Percentiles rank a stretch among this genome's conserved stretches.
Conservation (phyloP, 2,113 vertebrate genomes). For the Lepisosteus oculatus region DNA sequence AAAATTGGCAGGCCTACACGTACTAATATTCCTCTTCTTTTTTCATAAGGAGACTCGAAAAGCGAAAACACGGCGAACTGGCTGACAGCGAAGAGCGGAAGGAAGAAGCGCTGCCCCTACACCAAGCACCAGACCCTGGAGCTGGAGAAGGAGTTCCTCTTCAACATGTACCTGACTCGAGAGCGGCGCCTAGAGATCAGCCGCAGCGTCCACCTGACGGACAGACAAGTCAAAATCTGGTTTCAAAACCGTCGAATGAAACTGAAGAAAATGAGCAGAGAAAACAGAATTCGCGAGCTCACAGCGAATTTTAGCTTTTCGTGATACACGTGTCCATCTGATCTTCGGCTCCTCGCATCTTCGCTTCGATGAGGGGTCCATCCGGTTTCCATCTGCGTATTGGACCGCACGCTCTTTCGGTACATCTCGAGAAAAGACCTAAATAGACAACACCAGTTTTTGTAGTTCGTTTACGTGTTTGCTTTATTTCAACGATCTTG, state of each 20-base stretch:
- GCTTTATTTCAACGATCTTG: slow-evolving; percentile 35
- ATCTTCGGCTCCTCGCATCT: slow-evolving; percentile 45
- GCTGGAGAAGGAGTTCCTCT: slow-evolving; percentile 98
- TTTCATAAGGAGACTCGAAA: slow-evolving; percentile 79
- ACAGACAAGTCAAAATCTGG: slow-evolving; percentile 99
- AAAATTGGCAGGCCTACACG: no score
- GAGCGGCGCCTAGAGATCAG: slow-evolving; percentile 98
- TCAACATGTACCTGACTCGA: slow-evolving; percentile 99
- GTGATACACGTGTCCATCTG: slow-evolving; percentile 84
- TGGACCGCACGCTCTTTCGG: slow-evolving; percentile 31
- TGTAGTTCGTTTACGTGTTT: slow-evolving; percentile 49
- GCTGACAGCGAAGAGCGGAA: slow-evolving; percentile 95
- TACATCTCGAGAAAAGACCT: slow-evolving; percentile 34
- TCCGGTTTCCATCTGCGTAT: slow-evolving; percentile 41
- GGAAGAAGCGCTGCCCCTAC: slow-evolving; percentile 98
- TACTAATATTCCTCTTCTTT: no score
- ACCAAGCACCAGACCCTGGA: slow-evolving; percentile 98
- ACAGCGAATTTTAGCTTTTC: slow-evolving; percentile 96
- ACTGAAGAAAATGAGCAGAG: slow-evolving; percentile 99
- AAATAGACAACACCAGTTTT: slow-evolving; percentile 65
- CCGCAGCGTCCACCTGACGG: slow-evolving; percentile 95
- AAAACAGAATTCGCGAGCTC: slow-evolving; percentile 95
- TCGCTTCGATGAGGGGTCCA: slow-evolving; percentile 25
- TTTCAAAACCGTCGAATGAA: slow-evolving; percentile 99
- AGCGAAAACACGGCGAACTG: slow-evolving; percentile 86